phyloP scores from a whole-genome alignment of 1,140 invertebrate genomes.

The Papilio helenus region DNA sequence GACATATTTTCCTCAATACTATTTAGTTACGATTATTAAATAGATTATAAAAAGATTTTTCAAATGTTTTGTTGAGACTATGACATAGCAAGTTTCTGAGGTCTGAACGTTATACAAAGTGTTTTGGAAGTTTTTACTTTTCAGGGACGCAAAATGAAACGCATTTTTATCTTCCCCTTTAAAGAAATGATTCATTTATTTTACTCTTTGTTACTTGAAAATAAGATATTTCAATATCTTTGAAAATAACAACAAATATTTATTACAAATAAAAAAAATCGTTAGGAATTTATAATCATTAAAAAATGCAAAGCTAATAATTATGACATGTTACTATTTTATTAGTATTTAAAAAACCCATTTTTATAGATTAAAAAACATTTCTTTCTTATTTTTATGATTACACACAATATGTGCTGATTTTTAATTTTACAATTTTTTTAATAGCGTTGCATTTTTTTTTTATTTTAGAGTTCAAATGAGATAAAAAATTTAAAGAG shows the following conservation, averaged over 20 bases:
- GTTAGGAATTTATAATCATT: not conserved
- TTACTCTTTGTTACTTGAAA: not conserved
- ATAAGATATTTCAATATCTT: not conserved
- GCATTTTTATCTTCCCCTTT: conserved; percentile 52
- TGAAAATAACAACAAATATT: not conserved
- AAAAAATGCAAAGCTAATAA: conserved; percentile 1
- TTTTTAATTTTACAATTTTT: not conserved
- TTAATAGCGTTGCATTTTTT: conserved; percentile 1
- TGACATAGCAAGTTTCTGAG: no score
- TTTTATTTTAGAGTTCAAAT: not conserved
- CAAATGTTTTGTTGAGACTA: no score
- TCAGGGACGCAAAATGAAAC: not conserved
- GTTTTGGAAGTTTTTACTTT: no score
- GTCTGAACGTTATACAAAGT: no score
- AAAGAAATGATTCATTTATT: conserved; percentile 22
- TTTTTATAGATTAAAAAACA: not conserved
- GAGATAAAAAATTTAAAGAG: not conserved
- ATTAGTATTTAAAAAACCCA: not conserved
- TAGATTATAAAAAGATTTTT: no score
- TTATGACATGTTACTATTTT: not conserved
- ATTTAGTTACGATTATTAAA: no score
- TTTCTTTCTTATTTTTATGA: not conserved
- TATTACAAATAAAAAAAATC: not conserved
- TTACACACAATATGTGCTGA: not conserved
- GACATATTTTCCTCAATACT: no score